Base-by-base conservation (phyloP, 2,797 vertebrate genomes). In the Gadopsis bispinosus region DNA sequence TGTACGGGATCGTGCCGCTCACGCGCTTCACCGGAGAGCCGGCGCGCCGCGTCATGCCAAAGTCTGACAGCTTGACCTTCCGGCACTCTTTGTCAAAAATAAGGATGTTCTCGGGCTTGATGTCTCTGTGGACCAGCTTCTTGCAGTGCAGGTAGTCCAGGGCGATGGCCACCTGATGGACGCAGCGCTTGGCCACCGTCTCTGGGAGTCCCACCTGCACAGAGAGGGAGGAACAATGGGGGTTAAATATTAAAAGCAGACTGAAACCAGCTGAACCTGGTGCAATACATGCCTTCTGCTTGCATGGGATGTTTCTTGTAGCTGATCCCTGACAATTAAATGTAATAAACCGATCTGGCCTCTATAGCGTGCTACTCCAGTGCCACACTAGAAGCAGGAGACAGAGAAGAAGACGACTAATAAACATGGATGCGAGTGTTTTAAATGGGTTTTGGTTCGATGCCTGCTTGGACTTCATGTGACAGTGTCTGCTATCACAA, bases 101-200 rank as follows among this genome's bases (percentile, higher is more conserved):
- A 10, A 96, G 95, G 77, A 96, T 88, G 74, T 96, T 96, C 91
- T 96, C 95, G 0, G 95, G 95, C 71, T 96, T 96, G 84, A 96
- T 95, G 91, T 96, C 95, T 14, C 95, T 86, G 86, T 96, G 95
- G 41, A 96, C 95, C 59, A 96, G 92, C 88, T 95, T 94, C 80
- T 94, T 94, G 51, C 93, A 89, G 79, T 96, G 95, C 59, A 96
- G 89, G 85, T 95, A 96, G 90, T 96, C 95, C 62, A 96, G 90
- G 16, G 95, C 95, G 5, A 95, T 91, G 31, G 95, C 93, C 79
- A 96, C 95, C 91, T 96, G 95, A 87, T 95, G 95, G 47, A 96
- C 93, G 6, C 95, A 96, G 64, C 95, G 95, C 81, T 96, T 96
- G 0, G 94, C 95, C 69, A 94, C 92, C 0, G 74, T 50, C 88